Percentiles rank a stretch among this genome's conserved stretches.
Conservation (phyloP, 2,888 invertebrate genomes). For the Archips xylosteana region DNA sequence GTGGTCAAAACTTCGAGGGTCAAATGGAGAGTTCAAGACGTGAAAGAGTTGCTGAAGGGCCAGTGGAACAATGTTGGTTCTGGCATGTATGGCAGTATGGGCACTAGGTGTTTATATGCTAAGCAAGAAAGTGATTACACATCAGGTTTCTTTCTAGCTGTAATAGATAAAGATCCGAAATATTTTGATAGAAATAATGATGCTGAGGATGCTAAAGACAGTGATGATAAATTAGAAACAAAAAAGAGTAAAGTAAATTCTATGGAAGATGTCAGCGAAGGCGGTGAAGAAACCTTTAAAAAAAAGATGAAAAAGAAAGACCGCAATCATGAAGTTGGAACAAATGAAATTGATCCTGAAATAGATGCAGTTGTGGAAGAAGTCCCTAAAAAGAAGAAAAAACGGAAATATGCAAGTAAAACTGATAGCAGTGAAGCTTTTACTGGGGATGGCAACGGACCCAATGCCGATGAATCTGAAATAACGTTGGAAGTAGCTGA, state of each 20-base stretch:
- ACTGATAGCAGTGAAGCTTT: conserved; percentile 8
- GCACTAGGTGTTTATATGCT: conserved; percentile 92
- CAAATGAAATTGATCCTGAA: conserved; percentile 35
- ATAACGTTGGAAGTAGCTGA: not conserved
- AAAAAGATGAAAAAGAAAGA: conserved; percentile 32
- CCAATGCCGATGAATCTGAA: conserved; percentile 14
- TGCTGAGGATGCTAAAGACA: not conserved
- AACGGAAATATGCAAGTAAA: conserved; percentile 44
- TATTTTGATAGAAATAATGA: conserved; percentile 60
- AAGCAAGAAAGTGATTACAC: conserved; percentile 91
- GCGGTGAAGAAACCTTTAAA: not conserved
- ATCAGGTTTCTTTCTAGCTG: conserved; percentile 98
- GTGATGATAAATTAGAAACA: not conserved
- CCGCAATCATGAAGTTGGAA: conserved; percentile 40
- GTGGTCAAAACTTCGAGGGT: conserved; percentile 84
- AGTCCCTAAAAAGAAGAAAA: conserved; percentile 54
- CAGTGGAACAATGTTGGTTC: conserved; percentile 90
- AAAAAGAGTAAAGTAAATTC: not conserved
- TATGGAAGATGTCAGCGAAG: conserved; percentile 10
- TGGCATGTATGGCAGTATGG: conserved; percentile 87
- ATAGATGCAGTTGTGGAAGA: conserved; percentile 30
- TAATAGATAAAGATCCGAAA: conserved; percentile 89
- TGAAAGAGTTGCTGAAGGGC: conserved; percentile 85
- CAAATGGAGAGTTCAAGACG: conserved; percentile 87
- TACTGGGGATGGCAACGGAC: not conserved